Base-by-base conservation (phyloP, 2,797 vertebrate genomes). In the Coracias cyanogaster region DNA sequence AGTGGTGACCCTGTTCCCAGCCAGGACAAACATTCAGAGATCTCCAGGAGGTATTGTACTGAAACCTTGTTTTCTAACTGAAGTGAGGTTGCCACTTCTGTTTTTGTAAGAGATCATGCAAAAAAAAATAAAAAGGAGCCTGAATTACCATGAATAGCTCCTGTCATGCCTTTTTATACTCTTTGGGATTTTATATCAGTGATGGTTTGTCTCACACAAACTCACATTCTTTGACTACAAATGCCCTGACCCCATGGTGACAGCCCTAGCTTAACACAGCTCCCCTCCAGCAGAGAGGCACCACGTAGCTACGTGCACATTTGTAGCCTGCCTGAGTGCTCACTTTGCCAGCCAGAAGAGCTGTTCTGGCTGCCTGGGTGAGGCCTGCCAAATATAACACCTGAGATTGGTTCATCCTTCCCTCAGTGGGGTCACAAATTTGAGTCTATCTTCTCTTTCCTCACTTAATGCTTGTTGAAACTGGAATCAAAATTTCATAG, bases 301-400 rank as follows among this genome's bases (percentile, higher is more conserved):
- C 39, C 1, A 1, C 0, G 25, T n/a, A 62, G 71, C 31, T 65
- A 54, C 84, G 51, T 1, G 3, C 43, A 64, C 12, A 7, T 60
- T 87, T 60, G 81, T 60, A 87, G 65, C 41, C 71, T 31, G 61
- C 10, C 62, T 82, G 37, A 6, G 3, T 55, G 55, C 35, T 73
- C 43, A 2, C 43, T 84, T 85, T 43, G 71, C 91, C 93, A 82
- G 71, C 54, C 65, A 84, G 35, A 82, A 86, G 77, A 60, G 25
- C 60, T 85, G n/a, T 41, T 28, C 74, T 85, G 28, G 17, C 64
- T 85, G 84, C 29, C 39, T 1, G 5, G 28, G 25, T 3, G 0
- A 33, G 33, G 76, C 46, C 55, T 85, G 87, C 72, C 89, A 96
- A 93, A 64, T 31, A 35, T 35, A 89, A 94, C 84, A 89, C 67